Percentiles rank a stretch among this genome's conserved stretches.
Conservation (phyloP, 2,888 invertebrate genomes). For the Tigriopus californicus region DNA sequence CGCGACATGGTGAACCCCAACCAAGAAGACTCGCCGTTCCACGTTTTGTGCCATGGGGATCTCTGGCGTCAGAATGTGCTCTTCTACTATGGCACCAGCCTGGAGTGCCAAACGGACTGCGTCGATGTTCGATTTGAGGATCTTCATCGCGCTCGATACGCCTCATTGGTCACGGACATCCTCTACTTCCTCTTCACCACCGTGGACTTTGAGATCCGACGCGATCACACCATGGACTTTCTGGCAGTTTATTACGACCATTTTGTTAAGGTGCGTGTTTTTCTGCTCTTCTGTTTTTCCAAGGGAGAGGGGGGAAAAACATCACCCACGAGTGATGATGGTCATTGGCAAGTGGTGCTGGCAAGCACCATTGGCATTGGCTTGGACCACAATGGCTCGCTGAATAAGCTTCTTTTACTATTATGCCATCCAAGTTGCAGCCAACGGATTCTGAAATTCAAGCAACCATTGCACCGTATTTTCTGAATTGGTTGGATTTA, state of each 20-base stretch:
- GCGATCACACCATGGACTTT: neutral
- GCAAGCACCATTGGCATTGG: no score
- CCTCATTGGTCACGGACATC: slow-evolving; percentile 1
- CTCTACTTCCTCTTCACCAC: neutral
- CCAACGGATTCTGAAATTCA: no score
- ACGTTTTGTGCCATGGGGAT: neutral
- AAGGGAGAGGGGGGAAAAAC: no score
- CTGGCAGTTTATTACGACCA: neutral
- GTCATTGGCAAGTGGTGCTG: no score
- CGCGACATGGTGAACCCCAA: neutral
- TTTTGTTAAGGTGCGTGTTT: neutral
- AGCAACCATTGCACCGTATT: no score
- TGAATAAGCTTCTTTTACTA: no score
- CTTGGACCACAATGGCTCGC: no score
- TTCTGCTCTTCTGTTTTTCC: no score
- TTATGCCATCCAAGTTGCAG: no score
- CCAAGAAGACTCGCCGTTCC: neutral
- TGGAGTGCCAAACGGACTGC: neutral
- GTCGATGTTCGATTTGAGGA: neutral
- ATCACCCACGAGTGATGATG: no score
- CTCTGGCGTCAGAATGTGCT: neutral
- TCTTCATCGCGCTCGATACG: neutral
- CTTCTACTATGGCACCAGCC: neutral
- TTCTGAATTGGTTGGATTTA: no score
- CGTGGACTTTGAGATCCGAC: neutral